phyloP scores from a whole-genome alignment of 2,113 vertebrate species.

The Geococcyx californianus region DNA sequence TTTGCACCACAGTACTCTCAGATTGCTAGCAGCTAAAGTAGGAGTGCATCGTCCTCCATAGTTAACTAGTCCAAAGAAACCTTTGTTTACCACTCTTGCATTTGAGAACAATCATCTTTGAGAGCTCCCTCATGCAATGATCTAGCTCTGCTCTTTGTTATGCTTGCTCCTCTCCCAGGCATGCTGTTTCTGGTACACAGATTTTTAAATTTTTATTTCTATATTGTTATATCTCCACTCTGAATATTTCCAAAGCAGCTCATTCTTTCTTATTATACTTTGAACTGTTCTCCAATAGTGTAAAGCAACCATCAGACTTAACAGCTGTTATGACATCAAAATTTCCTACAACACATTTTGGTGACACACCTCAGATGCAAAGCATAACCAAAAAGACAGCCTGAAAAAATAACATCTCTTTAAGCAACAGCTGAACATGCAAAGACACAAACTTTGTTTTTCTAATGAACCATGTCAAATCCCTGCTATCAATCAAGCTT shows the following conservation, averaged over 20 bases:
- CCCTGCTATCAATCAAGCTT: background rate
- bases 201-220: background rate
- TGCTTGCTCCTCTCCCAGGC: background rate
- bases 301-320: background rate
- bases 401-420: background rate
- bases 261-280: background rate
- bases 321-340: background rate
- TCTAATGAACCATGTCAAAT: background rate
- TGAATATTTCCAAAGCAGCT: background rate
- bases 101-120: background rate
- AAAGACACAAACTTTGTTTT: background rate
- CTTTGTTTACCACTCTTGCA: background rate
- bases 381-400: background rate
- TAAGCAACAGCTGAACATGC: background rate
- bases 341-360: background rate
- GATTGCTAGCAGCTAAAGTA: background rate
- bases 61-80: background rate
- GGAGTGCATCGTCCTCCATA: fast-evolving
- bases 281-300: background rate
- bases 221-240: background rate
- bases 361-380: background rate
- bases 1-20: background rate
- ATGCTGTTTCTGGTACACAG: background rate
- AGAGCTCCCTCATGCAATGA: background rate
- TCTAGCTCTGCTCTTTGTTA: background rate